Conservation (phyloP, 1,140 invertebrate species). For the Coenobita brevimanus region DNA sequence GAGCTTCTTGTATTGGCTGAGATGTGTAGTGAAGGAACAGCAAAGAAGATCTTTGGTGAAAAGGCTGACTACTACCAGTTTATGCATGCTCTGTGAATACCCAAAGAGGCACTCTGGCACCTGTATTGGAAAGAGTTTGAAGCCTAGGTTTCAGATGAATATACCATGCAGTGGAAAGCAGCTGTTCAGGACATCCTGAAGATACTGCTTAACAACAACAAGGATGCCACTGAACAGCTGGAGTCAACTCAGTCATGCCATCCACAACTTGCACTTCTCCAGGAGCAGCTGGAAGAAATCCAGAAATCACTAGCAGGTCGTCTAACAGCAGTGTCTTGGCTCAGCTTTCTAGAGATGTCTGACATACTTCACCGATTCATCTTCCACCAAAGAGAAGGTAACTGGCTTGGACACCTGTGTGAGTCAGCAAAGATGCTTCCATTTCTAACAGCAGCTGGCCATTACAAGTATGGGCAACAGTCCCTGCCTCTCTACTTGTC, state of each 20-base stretch:
- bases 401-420: not conserved
- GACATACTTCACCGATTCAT: constrained; percentile 20
- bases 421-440: constrained; percentile 17
- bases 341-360: not conserved
- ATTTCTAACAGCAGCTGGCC: constrained; percentile 16
- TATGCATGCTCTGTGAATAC: constrained; percentile 9
- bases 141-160: not conserved
- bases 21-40: constrained; percentile 14
- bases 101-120: constrained; percentile 5
- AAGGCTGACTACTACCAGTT: constrained; percentile 4
- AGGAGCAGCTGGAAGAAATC: not conserved
- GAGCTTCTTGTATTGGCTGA: constrained; percentile 17
- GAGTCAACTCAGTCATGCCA: not conserved
- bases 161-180: not conserved
- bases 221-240: not conserved
- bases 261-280: not conserved
- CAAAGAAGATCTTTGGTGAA: constrained; percentile 6
- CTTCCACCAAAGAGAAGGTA: constrained; percentile 5
- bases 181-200: not conserved
- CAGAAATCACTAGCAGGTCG: not conserved
- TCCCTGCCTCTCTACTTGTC: constrained; percentile 6
- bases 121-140: constrained; percentile 25
- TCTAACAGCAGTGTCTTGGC: not conserved
- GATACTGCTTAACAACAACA: constrained; percentile 7
- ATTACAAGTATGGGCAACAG: constrained; percentile 33